Percentiles rank a stretch among this genome's conserved stretches.
phyloP scores from a whole-genome alignment of 1,140 invertebrate genomes.

The Potamilus streckersoni region DNA sequence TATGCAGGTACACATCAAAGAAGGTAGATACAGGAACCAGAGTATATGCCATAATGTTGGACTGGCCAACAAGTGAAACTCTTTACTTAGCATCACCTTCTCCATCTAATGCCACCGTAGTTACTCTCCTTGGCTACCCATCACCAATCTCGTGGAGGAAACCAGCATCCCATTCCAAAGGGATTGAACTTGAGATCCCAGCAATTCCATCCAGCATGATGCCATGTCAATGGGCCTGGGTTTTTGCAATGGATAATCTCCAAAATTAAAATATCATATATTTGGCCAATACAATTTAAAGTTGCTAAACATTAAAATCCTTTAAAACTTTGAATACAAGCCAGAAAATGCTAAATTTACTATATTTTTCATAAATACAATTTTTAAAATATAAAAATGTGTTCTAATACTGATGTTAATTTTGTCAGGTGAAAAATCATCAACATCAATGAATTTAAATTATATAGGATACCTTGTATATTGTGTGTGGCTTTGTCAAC shows the following conservation, averaged over 20 bases:
- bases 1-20: constrained; percentile 29
- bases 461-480: too few species aligned
- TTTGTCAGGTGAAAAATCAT: too few species aligned
- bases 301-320: too few species aligned
- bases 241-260: constrained; percentile 6
- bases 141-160: constrained; percentile 12
- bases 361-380: too few species aligned
- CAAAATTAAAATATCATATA: too few species aligned
- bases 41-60: constrained; percentile 30
- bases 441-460: too few species aligned
- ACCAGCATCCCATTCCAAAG: constrained; percentile 5
- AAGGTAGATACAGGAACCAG: constrained; percentile 3
- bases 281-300: too few species aligned
- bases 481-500: too few species aligned
- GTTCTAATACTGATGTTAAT: too few species aligned
- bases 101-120: constrained; percentile 9
- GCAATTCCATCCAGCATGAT: constrained; percentile 26
- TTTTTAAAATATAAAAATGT: too few species aligned
- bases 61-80: constrained; percentile 21
- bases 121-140: constrained; percentile 50
- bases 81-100: constrained; percentile 20
- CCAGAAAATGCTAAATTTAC: too few species aligned
- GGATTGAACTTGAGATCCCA: constrained; percentile 36
- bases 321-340: too few species aligned
- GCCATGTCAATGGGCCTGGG: constrained; percentile 46